Conservation (phyloP, 2,888 invertebrate species). For the Tachina fera region DNA sequence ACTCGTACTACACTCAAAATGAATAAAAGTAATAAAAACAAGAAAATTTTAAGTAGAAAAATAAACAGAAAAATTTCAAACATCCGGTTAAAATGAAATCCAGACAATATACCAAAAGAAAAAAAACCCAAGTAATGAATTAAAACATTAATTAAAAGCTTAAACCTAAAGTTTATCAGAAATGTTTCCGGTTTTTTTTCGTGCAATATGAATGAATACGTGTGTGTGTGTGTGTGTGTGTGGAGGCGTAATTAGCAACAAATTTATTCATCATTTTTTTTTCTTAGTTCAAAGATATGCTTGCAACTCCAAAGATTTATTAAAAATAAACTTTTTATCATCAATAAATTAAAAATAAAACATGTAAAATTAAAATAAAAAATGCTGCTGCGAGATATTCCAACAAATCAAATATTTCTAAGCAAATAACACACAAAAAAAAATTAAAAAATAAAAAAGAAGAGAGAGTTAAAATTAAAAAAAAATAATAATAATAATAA, state of each 20-base stretch:
- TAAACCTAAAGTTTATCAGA: constrained; percentile 36
- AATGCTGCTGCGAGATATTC: constrained; percentile 27
- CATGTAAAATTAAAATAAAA: constrained; percentile 27
- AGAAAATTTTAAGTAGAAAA: background rate
- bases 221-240: background rate
- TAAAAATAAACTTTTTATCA: background rate
- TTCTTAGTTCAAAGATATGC: constrained; percentile 28
- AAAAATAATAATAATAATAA: background rate
- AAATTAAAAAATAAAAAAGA: background rate
- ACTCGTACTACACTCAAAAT: constrained; percentile 32
- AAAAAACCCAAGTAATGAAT: constrained; percentile 30
- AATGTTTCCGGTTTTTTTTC: constrained; percentile 45
- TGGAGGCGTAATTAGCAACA: constrained; percentile 38
- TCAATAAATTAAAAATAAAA: constrained; percentile 25
- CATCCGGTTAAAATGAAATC: constrained; percentile 53
- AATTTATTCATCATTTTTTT: constrained; percentile 15
- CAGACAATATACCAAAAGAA: constrained; percentile 13
- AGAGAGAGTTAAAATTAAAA: constrained; percentile 1
- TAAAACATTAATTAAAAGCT: constrained; percentile 24
- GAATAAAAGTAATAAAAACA: background rate
- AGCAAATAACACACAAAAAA: constrained; percentile 1
- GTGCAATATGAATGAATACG: background rate
- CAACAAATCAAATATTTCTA: constrained; percentile 1
- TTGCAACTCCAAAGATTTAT: background rate
- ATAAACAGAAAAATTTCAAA: constrained; percentile 11